Conservation (phyloP, 2,888 invertebrate genomes). For the Tenthredo mesomela region DNA sequence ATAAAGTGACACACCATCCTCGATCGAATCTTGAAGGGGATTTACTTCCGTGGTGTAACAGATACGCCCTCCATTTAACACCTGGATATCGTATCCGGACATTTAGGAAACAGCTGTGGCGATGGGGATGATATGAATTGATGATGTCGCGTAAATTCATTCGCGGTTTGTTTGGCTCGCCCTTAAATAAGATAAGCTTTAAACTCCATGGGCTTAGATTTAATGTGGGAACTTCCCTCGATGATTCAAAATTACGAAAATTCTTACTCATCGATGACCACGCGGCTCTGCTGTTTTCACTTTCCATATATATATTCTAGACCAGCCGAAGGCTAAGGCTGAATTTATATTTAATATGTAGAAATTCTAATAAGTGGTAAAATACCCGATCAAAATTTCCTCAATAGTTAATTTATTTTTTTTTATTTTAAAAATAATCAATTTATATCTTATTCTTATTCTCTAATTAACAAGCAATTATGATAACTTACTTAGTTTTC, state of each 20-base stretch:
- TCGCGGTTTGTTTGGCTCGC: not conserved
- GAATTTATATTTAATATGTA: not conserved
- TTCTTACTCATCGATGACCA: not conserved
- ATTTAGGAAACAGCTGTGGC: constrained; percentile 20
- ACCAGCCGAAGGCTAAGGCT: not conserved
- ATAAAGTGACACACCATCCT: not conserved
- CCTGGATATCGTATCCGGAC: constrained; percentile 47
- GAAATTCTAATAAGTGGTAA: not conserved
- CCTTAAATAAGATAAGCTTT: not conserved
- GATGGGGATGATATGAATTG: not conserved
- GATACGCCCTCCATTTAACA: constrained; percentile 47
- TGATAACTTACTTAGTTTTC: not conserved
- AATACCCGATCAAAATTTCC: not conserved
- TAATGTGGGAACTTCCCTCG: not conserved
- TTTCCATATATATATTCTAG: not conserved
- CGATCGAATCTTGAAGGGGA: not conserved
- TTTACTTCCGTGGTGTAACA: not conserved
- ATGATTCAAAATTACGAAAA: not conserved
- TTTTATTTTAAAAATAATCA: not conserved
- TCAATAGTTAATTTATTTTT: not conserved
- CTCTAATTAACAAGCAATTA: not conserved
- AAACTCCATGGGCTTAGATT: not conserved
- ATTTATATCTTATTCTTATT: not conserved
- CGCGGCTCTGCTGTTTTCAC: not conserved
- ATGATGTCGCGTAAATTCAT: not conserved